Percentiles rank a stretch among this genome's conserved stretches.
Evolutionary conservation across 1,140 invertebrate genomes (phyloP).

Genomic region (Psix sp.): DNA sequence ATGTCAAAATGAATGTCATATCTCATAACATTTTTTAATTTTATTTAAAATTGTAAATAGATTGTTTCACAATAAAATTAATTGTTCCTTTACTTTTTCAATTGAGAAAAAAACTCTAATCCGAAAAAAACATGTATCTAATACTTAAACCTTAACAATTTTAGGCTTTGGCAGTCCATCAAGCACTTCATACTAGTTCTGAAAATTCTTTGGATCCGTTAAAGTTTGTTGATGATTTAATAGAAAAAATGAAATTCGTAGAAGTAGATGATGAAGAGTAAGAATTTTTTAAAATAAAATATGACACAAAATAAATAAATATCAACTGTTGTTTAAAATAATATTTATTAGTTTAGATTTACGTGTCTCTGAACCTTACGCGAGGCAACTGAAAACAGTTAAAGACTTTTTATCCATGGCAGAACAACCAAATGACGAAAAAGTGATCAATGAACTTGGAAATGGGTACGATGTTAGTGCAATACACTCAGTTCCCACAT

Average conservation of each 20-base stretch:
- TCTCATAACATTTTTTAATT: constrained; percentile 8
- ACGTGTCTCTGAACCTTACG: constrained; percentile 72
- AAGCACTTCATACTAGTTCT: constrained; percentile 76
- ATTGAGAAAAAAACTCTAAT: no score
- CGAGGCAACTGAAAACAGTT: constrained; percentile 75
- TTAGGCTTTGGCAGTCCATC: constrained; percentile 79
- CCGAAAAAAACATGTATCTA: no score
- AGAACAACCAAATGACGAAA: constrained; percentile 71
- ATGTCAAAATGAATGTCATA: no score
- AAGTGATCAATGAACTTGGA: constrained; percentile 80
- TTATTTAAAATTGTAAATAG: constrained; percentile 7
- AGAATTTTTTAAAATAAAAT: constrained; percentile 12
- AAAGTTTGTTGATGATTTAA: constrained; percentile 79
- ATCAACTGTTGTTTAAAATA: background rate
- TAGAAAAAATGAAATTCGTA: constrained; percentile 79
- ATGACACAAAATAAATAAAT: background rate
- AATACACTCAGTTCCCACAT: constrained; percentile 85
- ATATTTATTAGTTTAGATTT: constrained; percentile 65
- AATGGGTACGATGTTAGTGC: constrained; percentile 79
- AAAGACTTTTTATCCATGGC: constrained; percentile 74
- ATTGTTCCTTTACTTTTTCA: no score
- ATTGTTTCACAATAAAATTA: no score
- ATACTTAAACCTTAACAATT: constrained; percentile 25
- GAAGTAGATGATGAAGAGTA: constrained; percentile 78
- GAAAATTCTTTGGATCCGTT: constrained; percentile 73